These are phyloP conservation scores for Callinectes sapidus DNA, from an alignment of 2,888 invertebrate genomes.

Conservation along the genomic window DNA sequence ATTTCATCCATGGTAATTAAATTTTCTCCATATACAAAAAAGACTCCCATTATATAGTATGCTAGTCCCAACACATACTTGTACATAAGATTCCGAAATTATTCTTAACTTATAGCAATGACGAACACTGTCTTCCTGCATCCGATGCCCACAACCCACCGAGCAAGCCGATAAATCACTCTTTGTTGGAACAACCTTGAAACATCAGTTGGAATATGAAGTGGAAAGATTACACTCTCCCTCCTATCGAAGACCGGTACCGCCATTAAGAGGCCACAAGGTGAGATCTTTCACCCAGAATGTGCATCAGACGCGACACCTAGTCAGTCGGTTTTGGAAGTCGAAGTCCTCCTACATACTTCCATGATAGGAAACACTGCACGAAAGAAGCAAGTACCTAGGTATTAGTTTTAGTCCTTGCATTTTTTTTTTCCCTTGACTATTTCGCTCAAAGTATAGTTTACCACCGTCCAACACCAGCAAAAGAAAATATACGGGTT, in stretches of 20 bases:
- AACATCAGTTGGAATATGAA: neutral
- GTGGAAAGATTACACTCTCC: slow-evolving; percentile 16
- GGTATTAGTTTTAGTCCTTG: neutral
- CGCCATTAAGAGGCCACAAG: slow-evolving; percentile 13
- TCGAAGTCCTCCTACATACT: neutral
- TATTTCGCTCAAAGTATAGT: neutral
- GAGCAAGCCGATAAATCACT: neutral
- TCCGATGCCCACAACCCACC: neutral
- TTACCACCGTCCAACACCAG: neutral
- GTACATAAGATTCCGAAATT: neutral
- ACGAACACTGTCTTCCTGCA: slow-evolving; percentile 3
- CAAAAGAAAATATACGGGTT: too few relatives aligned
- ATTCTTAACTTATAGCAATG: neutral
- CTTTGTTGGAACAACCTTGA: slow-evolving; percentile 13
- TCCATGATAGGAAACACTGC: neutral
- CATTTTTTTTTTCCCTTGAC: neutral
- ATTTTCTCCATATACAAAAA: neutral
- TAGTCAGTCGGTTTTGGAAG: neutral
- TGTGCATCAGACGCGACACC: neutral
- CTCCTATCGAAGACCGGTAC: neutral
- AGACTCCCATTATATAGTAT: neutral
- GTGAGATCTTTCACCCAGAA: neutral
- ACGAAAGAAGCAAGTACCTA: neutral
- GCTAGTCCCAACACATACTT: neutral
- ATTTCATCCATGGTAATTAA: neutral